Evolutionary conservation across 2,888 invertebrate species (phyloP).

Genomic region (Amphipyra berbera): DNA sequence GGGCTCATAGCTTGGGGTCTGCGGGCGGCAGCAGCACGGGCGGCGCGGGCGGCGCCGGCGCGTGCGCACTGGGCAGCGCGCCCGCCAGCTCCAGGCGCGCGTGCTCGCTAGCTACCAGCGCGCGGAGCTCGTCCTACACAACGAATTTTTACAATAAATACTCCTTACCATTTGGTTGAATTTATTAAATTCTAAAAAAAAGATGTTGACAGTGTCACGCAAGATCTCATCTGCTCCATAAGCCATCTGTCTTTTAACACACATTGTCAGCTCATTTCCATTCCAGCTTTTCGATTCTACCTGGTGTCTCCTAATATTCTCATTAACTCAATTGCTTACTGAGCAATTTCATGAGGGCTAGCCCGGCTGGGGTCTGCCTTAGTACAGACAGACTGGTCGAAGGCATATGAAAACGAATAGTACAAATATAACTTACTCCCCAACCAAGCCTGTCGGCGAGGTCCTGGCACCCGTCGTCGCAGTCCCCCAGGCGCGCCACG

Average conservation of each 20-base stretch:
- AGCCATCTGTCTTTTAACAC: too few species aligned
- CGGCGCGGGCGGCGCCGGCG: conserved; percentile 21
- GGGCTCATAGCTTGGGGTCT: conserved; percentile 70
- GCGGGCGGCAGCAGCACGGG: conserved; percentile 35
- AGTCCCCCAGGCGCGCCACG: conserved; percentile 95
- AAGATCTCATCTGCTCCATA: too few species aligned
- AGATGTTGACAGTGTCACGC: too few species aligned
- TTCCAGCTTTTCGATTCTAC: too few species aligned
- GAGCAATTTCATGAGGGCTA: too few species aligned
- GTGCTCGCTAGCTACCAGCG: conserved; percentile 89
- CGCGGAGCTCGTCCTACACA: conserved; percentile 91
- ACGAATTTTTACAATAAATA: not conserved
- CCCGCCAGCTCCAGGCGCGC: conserved; percentile 83
- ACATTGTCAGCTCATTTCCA: too few species aligned
- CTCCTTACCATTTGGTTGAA: not conserved
- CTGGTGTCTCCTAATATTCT: too few species aligned
- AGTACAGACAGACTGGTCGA: too few species aligned
- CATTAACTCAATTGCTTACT: too few species aligned
- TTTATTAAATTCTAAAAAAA: too few species aligned
- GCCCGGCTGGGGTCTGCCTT: too few species aligned
- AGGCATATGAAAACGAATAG: too few species aligned
- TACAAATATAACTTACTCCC: conserved; percentile 90
- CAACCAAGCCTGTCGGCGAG: conserved; percentile 94
- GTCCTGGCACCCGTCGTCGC: conserved; percentile 94
- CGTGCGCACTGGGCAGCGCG: conserved; percentile 57